Evolutionary conservation across 2,797 vertebrate genomes (phyloP).

Genomic region (Sus cebifrons): DNA sequence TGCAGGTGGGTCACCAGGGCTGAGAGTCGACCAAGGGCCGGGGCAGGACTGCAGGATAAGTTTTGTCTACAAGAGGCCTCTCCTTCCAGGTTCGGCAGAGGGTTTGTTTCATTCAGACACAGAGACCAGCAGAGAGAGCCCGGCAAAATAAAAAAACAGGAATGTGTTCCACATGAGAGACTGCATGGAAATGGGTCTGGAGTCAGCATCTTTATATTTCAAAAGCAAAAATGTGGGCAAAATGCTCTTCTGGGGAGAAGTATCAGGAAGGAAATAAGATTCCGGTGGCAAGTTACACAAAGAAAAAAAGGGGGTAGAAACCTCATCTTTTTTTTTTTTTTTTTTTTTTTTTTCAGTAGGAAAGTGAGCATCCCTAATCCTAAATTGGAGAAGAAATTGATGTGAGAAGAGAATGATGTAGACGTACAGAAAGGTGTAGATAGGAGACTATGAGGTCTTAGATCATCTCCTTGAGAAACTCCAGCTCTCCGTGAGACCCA

Average conservation of each 20-base stretch:
- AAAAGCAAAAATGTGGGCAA: background rate
- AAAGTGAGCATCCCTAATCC: background rate
- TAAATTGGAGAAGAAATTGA: background rate
- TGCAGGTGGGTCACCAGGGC: background rate
- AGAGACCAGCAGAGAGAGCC: background rate
- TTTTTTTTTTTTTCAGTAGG: background rate
- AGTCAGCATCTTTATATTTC: background rate
- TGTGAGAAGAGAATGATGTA: background rate
- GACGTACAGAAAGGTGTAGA: background rate
- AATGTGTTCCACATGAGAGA: background rate
- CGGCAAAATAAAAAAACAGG: background rate
- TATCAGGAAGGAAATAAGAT: background rate
- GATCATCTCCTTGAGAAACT: background rate
- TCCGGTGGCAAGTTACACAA: background rate
- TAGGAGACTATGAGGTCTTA: background rate
- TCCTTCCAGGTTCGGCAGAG: background rate
- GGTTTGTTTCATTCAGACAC: background rate
- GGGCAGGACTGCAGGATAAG: background rate
- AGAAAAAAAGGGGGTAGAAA: background rate
- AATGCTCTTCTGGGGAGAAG: background rate
- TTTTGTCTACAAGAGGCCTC: background rate
- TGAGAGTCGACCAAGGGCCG: background rate
- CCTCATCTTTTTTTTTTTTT: background rate
- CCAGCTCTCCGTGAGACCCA: background rate
- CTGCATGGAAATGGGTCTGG: background rate